Base-by-base conservation (phyloP, 2,797 vertebrate species). In the Falco peregrinus region DNA sequence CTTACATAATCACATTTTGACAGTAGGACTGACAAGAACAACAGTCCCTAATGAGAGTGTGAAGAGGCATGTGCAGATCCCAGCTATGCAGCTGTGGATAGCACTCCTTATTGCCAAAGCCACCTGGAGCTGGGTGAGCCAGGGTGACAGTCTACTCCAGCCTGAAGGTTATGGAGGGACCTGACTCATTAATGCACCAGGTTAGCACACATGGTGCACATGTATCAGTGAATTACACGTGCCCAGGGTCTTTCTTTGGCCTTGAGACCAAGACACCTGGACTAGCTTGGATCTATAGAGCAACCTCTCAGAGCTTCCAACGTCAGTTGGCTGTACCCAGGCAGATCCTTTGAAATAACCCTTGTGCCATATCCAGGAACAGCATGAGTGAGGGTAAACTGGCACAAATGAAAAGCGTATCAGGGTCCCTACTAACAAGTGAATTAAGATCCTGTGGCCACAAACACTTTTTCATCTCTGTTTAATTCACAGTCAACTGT, bases 291-390 rank as follows among this genome's bases (percentile, higher is more conserved):
- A 2, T 53, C 61, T 21, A 18, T 0, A 28, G 41, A 63, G 29
- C 10, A 70, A 54, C 3, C 2, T 51, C 14, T 57, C 41, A 60
- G 37, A 48, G 1, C 37, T 65, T 61, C n/a, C 61, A 77, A 2
- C 21, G 48, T 10, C 0, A 1, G 1, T 8, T 37, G 13, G 5
- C 24, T 67, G 10, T 63, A 59, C 21, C 61, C 54, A 48, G 35
- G 15, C 21, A 80, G n/a, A 2, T 31, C 11, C 39, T 67, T 26
- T 24, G 26, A 81, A 89, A 70, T 0, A 63, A 16, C 3, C 3
- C 4, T 48, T 45, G 7, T n/a, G 13, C 29, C 29, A 35, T 33
- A 64, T 19, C 9, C 20, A 47, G 43, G 39, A 70, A 50, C 13
- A 29, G 4, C 10, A 18, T 19, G 26, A 4, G 11, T 78, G 26